These are phyloP conservation scores for Hydractinia echinata DNA, from an alignment of 30 jellyfish, hydroid and myxozoan genomes.

Conservation along the genomic window DNA sequence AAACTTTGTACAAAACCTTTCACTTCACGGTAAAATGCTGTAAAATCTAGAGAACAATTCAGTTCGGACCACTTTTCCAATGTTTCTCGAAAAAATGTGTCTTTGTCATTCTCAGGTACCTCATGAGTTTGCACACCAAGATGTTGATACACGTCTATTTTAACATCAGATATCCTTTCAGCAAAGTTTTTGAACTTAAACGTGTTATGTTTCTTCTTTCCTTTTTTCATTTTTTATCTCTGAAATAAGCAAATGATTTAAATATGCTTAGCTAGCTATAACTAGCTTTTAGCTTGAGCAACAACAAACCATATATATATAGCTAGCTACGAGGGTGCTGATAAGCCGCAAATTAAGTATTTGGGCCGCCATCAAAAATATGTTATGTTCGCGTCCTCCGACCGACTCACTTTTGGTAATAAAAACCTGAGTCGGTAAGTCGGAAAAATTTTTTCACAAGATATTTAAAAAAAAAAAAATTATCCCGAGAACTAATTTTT, in stretches of 20 bases:
- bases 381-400: no score
- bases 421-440: no score
- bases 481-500: no score
- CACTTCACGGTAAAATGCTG: slow-evolving; percentile 42
- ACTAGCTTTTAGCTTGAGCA: no score
- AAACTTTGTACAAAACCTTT: slow-evolving; percentile 49
- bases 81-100: slow-evolving; percentile 78
- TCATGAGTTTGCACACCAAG: slow-evolving; percentile 39
- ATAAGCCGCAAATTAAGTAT: no score
- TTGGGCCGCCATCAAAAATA: no score
- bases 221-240: slow-evolving; percentile 1
- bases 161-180: slow-evolving; percentile 59
- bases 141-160: slow-evolving; percentile 66
- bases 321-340: no score
- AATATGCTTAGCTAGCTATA: no score
- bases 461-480: no score
- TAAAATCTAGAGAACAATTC: slow-evolving; percentile 66
- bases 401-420: no score
- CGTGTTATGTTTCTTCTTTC: slow-evolving; percentile 40
- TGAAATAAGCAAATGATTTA: background rate
- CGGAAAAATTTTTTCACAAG: no score
- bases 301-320: no score
- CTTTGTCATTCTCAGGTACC: slow-evolving; percentile 76
- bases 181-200: slow-evolving; percentile 61
- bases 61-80: slow-evolving; percentile 70